Evolutionary conservation across 2,797 vertebrate species (phyloP), one percentile per base, ranked within the genome.

Genomic region (Babyrousa celebensis): DNA sequence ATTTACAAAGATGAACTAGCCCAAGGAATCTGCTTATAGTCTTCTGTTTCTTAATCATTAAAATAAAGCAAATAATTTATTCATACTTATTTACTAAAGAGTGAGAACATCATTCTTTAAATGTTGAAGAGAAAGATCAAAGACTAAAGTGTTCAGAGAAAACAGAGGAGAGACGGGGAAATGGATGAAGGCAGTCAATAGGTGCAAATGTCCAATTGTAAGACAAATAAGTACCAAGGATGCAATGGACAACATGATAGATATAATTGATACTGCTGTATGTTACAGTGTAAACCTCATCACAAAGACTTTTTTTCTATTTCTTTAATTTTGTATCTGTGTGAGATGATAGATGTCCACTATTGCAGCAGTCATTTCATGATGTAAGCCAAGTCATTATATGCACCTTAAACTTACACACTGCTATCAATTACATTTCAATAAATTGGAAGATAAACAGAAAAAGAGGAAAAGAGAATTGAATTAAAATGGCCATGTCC

Each of bases 21-120:
- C 27, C 27, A 96, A 91, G 21, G 52, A 95, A 87, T 96, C 74
- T 96, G 48, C 79, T 84, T 97, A n/a, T 23, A 90, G 85, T 52
- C 29, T 91, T 93, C 79, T 84, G 9, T 78, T 95, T 87, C 67
- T 93, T 96, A 89, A 56, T 65, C 36, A 75, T 58, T 40, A 97
- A 92, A 93, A 77, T 48, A 96, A 68, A 87, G 23, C 15, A 86
- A 95, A 29, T 52, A 48, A 85, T 85, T 97, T 96, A 60, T 14
- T 70, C 29, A 90, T 83, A 94, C 6, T 70, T 74, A 90, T n/a
- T 96, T 58, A 85, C 43, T 90, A 92, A 96, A 83, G 1, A 84
- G 1, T 5, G 18, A 92, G 70, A 89, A 36, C 10, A 90, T 71
- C 85, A 96, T 96, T 92, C 52, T 75, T 96, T 77, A 95, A 94